Evolutionary conservation across 2,888 invertebrate species (phyloP).

Genomic region (Drosophila neotestacea): DNA sequence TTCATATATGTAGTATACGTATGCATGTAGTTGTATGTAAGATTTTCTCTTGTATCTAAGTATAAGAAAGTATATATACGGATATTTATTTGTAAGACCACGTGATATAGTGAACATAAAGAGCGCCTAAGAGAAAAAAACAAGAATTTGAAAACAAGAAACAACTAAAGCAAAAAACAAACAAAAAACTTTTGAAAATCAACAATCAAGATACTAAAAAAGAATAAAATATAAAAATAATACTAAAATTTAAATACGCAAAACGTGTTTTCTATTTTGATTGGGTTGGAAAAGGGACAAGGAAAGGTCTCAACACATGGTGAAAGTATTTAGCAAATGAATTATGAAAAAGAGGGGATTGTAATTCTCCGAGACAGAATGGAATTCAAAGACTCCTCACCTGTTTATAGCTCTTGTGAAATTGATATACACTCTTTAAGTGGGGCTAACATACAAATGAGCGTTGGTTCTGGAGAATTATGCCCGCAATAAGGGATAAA

Average conservation of each 20-base stretch:
- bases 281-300: slow-evolving; percentile 3
- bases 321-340: slow-evolving; percentile 9
- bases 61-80: slow-evolving; percentile 43
- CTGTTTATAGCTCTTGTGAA: slow-evolving; percentile 14
- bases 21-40: slow-evolving; percentile 14
- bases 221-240: slow-evolving; percentile 65
- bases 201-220: slow-evolving; percentile 58
- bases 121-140: slow-evolving; percentile 66
- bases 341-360: not conserved
- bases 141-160: slow-evolving; percentile 56
- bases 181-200: slow-evolving; percentile 58
- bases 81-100: slow-evolving; percentile 66
- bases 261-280: slow-evolving; percentile 25
- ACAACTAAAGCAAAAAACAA: slow-evolving; percentile 41
- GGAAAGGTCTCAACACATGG: slow-evolving; percentile 12
- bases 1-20: slow-evolving; percentile 38
- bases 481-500: slow-evolving; percentile 9
- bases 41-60: slow-evolving; percentile 48
- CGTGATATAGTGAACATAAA: slow-evolving; percentile 80
- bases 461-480: slow-evolving; percentile 10
- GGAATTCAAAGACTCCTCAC: not conserved
- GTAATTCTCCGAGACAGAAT: not conserved
- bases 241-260: slow-evolving; percentile 68
- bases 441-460: not conserved
- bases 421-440: slow-evolving; percentile 7